phyloP scores from a whole-genome alignment of 2,113 vertebrate species.

The Atherinomorus stipes region DNA sequence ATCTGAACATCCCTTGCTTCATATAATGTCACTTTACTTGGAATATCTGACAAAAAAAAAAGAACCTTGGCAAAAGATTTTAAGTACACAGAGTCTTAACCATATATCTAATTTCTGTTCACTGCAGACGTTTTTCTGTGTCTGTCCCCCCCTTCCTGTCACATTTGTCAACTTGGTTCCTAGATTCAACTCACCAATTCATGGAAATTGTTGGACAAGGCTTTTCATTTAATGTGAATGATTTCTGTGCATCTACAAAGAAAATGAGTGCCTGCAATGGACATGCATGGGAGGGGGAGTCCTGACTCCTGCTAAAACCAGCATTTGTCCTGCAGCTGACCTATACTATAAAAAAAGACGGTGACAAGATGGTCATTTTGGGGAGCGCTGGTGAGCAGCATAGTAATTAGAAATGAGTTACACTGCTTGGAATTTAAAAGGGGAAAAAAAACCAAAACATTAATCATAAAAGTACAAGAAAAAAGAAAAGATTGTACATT shows the following conservation, averaged over 20 bases:
- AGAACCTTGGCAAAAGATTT: no score
- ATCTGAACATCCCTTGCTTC: no score
- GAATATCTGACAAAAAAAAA: no score
- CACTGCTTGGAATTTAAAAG: slow-evolving; percentile 30
- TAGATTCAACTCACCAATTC: neutral
- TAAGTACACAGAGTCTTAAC: no score
- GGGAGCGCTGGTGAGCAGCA: slow-evolving; percentile 40
- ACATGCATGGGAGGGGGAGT: slow-evolving; percentile 30
- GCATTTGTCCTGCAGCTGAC: slow-evolving; percentile 67
- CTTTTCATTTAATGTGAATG: slow-evolving; percentile 9
- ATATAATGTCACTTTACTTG: no score
- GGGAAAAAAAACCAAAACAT: slow-evolving; percentile 17
- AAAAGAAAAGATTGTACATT: slow-evolving; percentile 12
- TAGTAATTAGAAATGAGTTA: slow-evolving; percentile 54
- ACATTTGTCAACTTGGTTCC: neutral
- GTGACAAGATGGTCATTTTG: slow-evolving; percentile 63
- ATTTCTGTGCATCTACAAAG: neutral
- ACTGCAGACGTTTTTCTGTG: neutral
- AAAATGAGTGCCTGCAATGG: slow-evolving; percentile 32
- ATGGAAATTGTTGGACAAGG: neutral
- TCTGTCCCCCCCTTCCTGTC: neutral
- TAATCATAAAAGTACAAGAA: slow-evolving; percentile 32
- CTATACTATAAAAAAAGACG: slow-evolving; percentile 48
- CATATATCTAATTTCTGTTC: no score
- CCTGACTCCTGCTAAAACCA: slow-evolving; percentile 58